Base-by-base conservation (phyloP, 2,888 invertebrate genomes). In the Iselma pallidipennis region DNA sequence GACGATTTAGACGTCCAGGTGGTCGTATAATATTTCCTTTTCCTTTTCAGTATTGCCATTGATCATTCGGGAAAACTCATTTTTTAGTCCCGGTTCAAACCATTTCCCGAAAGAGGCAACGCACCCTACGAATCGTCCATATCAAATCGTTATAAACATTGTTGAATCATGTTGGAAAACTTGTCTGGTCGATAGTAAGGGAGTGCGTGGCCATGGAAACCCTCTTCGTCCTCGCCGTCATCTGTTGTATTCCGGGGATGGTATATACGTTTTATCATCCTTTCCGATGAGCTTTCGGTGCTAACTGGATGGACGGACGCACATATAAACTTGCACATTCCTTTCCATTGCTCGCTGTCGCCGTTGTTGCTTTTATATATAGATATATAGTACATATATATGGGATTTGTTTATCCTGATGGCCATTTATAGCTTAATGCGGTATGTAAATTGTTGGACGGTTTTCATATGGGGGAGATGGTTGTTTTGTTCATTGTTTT, bases 191-290 rank as follows among this genome's bases (percentile, higher is more conserved):
- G 58, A 61, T 64, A 67, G 64, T 59, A 61, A n/a, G 65, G 64
- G 65, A 66, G 66, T 55, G 72, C 74, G 77, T 76, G 75, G 68
- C 76, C 77, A 77, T 77, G 77, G 77, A 75, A 76, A 77, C 77
- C 71, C 76, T 74, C 71, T 74, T 69, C 70, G 63, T 61, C 63
- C 63, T 67, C 66, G 63, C 69, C 76, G 75, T 75, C 76, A 75
- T 75, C 76, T 76, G 76, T 69, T 75, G 72, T 73, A 71, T 72
- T 66, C 70, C 55, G 66, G 63, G n/a, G n/a, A n/a, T n/a, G n/a
- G n/a, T 61, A 52, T 61, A 42, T 68, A 64, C 67, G 66, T 69
- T 72, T 73, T 71, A 72, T 74, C 72, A 73, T 71, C 67, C 70
- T 66, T 69, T 65, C 71, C 69, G 68, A 74, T 69, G 71, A 70